Percentiles rank a stretch among this genome's conserved stretches.
Conservation (phyloP, 2,797 vertebrate genomes). For the Brachymystax lenok region DNA sequence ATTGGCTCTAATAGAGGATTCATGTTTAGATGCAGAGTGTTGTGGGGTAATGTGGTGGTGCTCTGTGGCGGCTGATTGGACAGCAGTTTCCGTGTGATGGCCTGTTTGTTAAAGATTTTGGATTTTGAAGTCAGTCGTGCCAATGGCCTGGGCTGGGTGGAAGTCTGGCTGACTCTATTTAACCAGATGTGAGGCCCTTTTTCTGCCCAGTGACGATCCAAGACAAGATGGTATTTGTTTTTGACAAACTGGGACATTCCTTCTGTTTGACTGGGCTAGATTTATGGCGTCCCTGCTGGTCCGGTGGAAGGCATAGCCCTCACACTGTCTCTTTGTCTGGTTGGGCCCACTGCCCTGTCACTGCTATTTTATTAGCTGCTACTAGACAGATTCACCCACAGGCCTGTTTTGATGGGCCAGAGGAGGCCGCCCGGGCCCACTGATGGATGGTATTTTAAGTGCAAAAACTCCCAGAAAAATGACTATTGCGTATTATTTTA, state of each 20-base stretch:
- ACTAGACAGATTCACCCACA: constrained; percentile 48
- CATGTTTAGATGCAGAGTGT: background rate
- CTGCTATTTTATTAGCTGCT: constrained; percentile 66
- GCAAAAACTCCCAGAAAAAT: constrained; percentile 20
- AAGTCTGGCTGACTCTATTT: constrained; percentile 49
- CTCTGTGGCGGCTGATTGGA: constrained; percentile 21
- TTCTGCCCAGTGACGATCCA: constrained; percentile 50
- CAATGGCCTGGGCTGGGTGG: constrained; percentile 18
- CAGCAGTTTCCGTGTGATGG: constrained; percentile 17
- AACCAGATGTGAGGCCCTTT: constrained; percentile 62
- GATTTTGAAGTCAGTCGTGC: constrained; percentile 13
- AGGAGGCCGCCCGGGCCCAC: constrained; percentile 34
- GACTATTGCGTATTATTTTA: constrained; percentile 41
- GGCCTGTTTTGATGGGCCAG: constrained; percentile 48
- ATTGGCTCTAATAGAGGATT: constrained; percentile 9
- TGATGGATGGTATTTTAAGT: constrained; percentile 60
- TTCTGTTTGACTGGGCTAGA: constrained; percentile 61
- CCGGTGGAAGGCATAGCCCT: constrained; percentile 42
- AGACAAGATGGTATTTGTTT: constrained; percentile 71
- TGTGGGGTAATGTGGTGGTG: constrained; percentile 20
- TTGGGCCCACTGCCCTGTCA: constrained; percentile 43
- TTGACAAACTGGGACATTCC: constrained; percentile 70
- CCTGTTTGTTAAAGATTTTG: constrained; percentile 49
- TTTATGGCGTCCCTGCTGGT: constrained; percentile 58
- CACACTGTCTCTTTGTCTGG: constrained; percentile 67